Evolutionary conservation across 2,797 vertebrate genomes (phyloP).

Genomic region (Argya squamiceps): DNA sequence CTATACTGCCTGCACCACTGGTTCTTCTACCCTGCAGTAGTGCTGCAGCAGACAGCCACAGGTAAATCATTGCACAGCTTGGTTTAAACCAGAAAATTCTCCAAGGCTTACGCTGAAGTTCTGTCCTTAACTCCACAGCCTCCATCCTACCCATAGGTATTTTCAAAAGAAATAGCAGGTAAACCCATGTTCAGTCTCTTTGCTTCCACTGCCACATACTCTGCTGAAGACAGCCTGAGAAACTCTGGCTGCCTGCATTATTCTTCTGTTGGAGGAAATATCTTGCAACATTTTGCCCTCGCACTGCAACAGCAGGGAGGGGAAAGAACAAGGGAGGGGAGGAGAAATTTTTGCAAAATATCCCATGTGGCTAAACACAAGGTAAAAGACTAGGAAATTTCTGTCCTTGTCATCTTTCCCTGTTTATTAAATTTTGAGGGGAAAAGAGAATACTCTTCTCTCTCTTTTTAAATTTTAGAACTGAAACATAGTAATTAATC

Average conservation of each 20-base stretch:
- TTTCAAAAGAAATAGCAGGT: neutral
- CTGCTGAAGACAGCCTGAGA: neutral
- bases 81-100: neutral
- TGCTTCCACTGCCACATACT: neutral
- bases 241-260: neutral
- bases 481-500: neutral
- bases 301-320: rapidly evolving
- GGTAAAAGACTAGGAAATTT: neutral
- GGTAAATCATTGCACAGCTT: neutral
- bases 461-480: neutral
- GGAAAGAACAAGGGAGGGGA: neutral
- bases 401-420: neutral
- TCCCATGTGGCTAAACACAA: neutral
- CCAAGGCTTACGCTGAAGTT: neutral
- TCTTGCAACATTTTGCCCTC: rapidly evolving
- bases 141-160: rapidly evolving
- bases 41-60: neutral
- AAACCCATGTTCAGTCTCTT: neutral
- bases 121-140: neutral
- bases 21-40: neutral
- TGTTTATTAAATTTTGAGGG: neutral
- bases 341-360: neutral
- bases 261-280: neutral
- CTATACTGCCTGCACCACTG: neutral
- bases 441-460: neutral